Base-by-base conservation (phyloP, 2,797 vertebrate genomes). In the Siniperca undulata region DNA sequence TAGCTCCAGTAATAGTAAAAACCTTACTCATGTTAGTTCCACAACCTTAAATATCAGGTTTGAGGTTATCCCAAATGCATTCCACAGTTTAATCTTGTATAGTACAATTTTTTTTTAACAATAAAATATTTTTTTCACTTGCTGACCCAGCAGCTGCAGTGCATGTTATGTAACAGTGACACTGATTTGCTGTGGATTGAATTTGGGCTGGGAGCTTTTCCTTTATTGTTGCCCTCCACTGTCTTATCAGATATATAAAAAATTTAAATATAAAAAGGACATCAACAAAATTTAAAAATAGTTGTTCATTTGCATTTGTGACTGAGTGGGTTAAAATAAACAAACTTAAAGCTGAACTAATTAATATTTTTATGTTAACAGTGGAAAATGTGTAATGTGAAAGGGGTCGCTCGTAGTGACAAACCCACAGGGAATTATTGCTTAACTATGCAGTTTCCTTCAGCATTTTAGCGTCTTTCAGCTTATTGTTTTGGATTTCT, bases 91-190 rank as follows among this genome's bases (percentile, higher is more conserved):
- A 89, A 92, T 88, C 76, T 77, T 36, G 42, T 34, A 0, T 30
- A 12, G 70, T 58, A 52, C 24, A 50, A 17, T 81, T 69, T 1
- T 70, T 30, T 72, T 27, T 65, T 14, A 64, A 71, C 56, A 50
- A 44, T 60, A 20, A 46, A 34, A 75, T 3, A 14, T 20, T 60
- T 72, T 78, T 77, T 73, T 73, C 17, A 76, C 72, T 65, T 42
- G 40, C 34, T 78, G 60, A 67, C n/a, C 59, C n/a, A 72, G 30
- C 64, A 58, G 80, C 61, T 66, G 69, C 40, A 17, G 36, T 34
- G 34, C 44, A 17, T 68, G 75, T 88, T 86, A 88, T 46, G 70
- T 77, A 81, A 88, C 59, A n/a, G 38, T 55, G 53, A 69, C 70
- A 67, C 44, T 77, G 74, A 79, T 65, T 80, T 81, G 48, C 40